Evolutionary conservation across 1,140 invertebrate species (phyloP).

Genomic region (Solenopsis invicta): DNA sequence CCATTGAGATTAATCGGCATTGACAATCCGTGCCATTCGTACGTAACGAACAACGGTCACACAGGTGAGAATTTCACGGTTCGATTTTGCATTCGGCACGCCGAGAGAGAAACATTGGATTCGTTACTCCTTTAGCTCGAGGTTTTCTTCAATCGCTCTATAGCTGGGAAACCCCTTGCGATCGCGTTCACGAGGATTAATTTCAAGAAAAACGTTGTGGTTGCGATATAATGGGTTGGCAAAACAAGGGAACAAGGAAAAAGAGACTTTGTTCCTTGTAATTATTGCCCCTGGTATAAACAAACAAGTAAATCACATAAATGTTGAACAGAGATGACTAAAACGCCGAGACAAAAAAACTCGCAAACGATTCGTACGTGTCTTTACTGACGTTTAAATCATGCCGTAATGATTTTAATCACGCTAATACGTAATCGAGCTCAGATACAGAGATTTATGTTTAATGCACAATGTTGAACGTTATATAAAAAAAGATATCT

Average conservation of each 20-base stretch:
- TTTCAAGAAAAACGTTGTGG: neutral
- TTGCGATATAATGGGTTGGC: neutral
- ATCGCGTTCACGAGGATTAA: conserved; percentile 16
- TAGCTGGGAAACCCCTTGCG: conserved; percentile 1
- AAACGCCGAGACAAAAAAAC: conserved; percentile 13
- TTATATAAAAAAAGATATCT: conserved; percentile 44
- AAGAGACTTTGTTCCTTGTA: neutral
- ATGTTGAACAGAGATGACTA: neutral
- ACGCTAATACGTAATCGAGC: conserved; percentile 42
- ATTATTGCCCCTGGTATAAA: neutral
- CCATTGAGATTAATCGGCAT: conserved; percentile 88
- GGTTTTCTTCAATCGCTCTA: conserved; percentile 6
- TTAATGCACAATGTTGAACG: neutral
- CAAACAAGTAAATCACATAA: neutral
- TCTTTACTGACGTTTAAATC: conserved; percentile 19
- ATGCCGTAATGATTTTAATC: conserved; percentile 3
- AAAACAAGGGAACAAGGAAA: neutral
- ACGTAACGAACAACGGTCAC: conserved; percentile 92
- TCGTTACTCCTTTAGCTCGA: neutral
- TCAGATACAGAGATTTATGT: neutral
- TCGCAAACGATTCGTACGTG: neutral
- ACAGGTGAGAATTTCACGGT: conserved; percentile 88
- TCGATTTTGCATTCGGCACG: conserved; percentile 2
- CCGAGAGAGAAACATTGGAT: conserved; percentile 13
- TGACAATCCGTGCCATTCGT: conserved; percentile 86